Base-by-base conservation (phyloP, 2,888 invertebrate species). In the Ctena decussata region DNA sequence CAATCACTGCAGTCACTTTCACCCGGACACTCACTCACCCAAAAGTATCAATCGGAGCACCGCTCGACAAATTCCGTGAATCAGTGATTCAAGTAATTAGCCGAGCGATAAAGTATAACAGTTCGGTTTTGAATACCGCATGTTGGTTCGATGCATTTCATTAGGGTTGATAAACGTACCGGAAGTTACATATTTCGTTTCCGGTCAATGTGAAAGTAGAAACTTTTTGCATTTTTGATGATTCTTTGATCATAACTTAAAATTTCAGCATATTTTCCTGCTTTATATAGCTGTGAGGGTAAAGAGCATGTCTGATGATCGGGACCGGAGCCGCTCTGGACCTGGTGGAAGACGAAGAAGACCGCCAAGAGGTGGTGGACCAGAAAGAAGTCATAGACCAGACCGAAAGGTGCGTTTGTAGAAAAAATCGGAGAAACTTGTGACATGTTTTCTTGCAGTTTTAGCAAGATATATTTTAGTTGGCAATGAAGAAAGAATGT, bases 221-320 rank as follows among this genome's bases (percentile, higher is more conserved):
- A 18, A 65, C 32, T 11, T 35, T 11, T 60, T 60, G 49, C 41
- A 41, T 41, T 41, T 41, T 11, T 41, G 8, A n/a, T 41, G 15
- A 41, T 6, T 6, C 41, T 15, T 41, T 6, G 6, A 41, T 41
- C 6, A 6, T 41, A 15, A 41, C 15, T 11, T 11, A 41, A 41
- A 6, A 41, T 11, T 41, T 6, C 41, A 41, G 41, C 6, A 41
- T 11, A 11, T 41, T 41, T 11, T 15, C 41, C 8, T 15, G 15
- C 21, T 60, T 27, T 60, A 11, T 60, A 24, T 30, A 5, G 30
- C 27, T 60, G 3, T 6, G 5, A 5, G 3, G 8, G 3, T 24
- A 6, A 8, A 18, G 35, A 65, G 18, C 21, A 86, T 86, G 86
- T 82, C 86, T n/a, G 86, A 86, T 41, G 85, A 86, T 44, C 77